Evolutionary conservation across 2,888 invertebrate genomes (phyloP).

Genomic region (Neocrepidodera transversa): DNA sequence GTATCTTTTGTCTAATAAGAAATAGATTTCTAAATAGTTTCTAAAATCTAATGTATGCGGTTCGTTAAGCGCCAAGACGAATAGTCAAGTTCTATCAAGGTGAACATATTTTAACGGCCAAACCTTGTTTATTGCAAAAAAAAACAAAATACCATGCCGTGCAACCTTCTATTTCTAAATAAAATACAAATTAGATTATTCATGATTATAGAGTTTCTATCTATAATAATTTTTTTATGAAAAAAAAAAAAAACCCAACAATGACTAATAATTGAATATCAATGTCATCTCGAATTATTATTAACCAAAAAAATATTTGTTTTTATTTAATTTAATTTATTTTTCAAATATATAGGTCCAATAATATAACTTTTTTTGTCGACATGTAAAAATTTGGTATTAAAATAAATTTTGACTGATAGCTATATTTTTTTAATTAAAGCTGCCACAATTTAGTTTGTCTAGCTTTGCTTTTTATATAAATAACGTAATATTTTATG

Average conservation of each 20-base stretch:
- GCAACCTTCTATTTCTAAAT: constrained; percentile 37
- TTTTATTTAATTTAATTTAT: no score
- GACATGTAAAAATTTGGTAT: no score
- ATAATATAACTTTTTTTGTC: no score
- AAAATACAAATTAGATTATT: constrained; percentile 32
- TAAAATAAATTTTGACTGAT: no score
- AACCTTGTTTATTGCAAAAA: constrained; percentile 31
- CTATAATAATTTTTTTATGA: constrained; percentile 3
- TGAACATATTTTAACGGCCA: constrained; percentile 32
- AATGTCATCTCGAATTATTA: constrained; percentile 3
- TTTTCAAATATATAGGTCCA: no score
- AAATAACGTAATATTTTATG: no score
- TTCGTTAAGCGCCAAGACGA: constrained; percentile 25
- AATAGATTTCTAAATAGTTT: constrained; percentile 9
- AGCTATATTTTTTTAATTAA: no score
- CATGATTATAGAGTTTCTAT: constrained; percentile 29
- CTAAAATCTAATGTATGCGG: background rate
- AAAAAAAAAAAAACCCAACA: background rate
- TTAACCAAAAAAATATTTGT: no score
- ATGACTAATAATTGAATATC: constrained; percentile 1
- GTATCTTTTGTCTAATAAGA: constrained; percentile 6
- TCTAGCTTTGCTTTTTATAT: no score
- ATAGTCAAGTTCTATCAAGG: constrained; percentile 30
- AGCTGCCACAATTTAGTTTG: no score
- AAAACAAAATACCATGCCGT: constrained; percentile 33